Evolutionary conservation across 2,888 invertebrate genomes (phyloP).

Genomic region (Lamellibrachia satsuma): DNA sequence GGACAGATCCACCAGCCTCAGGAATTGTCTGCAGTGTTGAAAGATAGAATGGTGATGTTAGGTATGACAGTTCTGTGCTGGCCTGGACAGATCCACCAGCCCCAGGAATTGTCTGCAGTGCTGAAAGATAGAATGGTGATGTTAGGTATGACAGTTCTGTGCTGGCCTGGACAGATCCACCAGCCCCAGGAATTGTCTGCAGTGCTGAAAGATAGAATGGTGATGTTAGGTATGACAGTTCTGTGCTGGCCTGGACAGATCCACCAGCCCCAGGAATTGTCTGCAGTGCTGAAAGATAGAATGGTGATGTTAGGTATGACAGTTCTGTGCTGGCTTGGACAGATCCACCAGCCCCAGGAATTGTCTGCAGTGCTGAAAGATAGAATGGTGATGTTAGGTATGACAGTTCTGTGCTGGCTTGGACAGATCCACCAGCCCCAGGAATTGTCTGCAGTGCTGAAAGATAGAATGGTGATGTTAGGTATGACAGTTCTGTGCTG

Average conservation of each 20-base stretch:
- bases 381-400: background rate
- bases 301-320: background rate
- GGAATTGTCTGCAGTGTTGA: background rate
- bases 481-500: background rate
- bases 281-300: background rate
- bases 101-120: background rate
- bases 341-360: background rate
- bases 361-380: background rate
- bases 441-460: background rate
- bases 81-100: background rate
- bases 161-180: background rate
- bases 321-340: background rate
- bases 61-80: background rate
- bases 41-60: background rate
- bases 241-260: background rate
- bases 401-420: background rate
- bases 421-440: background rate
- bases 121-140: background rate
- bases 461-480: background rate
- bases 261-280: background rate
- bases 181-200: background rate
- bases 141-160: background rate
- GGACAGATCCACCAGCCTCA: background rate
- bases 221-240: background rate
- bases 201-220: background rate